Conservation (phyloP, 1,140 invertebrate species). For the Melanaphis sacchari region DNA sequence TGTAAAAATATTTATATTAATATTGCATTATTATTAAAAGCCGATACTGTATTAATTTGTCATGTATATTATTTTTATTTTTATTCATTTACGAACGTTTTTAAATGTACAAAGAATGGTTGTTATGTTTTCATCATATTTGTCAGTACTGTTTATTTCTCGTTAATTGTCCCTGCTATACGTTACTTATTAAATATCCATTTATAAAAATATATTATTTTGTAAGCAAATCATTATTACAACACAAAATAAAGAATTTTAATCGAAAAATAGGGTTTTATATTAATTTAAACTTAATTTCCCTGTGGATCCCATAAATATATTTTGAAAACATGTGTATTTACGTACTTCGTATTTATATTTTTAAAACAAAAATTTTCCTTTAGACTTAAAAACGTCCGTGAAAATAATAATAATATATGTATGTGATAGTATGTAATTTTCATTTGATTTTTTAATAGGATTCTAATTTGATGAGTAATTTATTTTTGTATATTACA, state of each 20-base stretch:
- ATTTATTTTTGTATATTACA: background rate
- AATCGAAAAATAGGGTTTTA: background rate
- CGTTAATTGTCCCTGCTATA: background rate
- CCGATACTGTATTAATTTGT: background rate
- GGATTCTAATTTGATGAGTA: background rate
- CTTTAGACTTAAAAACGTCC: background rate
- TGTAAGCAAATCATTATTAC: background rate
- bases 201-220: background rate
- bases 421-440: background rate
- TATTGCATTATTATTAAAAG: background rate
- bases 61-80: background rate
- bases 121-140: background rate
- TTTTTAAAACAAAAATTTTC: background rate
- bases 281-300: constrained; percentile 6
- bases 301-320: background rate
- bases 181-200: no score
- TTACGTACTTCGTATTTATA: no score
- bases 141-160: background rate
- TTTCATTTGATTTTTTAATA: background rate
- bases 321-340: background rate
- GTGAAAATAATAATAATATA: background rate
- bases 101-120: background rate
- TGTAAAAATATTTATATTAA: background rate
- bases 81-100: background rate
- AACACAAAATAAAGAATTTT: background rate